Conservation (phyloP, 2,797 vertebrate genomes). For the Smutsia gigantea region DNA sequence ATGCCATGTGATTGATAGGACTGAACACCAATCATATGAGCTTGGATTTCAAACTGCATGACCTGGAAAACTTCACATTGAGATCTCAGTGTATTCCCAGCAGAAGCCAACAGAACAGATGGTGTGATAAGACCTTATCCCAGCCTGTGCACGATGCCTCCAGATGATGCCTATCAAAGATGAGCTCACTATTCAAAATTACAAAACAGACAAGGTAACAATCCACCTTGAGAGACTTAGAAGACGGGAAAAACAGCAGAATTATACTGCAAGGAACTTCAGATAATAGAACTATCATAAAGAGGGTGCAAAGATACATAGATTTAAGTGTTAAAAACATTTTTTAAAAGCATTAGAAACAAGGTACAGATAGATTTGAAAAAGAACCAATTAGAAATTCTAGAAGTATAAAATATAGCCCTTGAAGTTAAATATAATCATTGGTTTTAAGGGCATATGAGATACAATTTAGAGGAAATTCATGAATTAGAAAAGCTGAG, state of each 20-base stretch:
- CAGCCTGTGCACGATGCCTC: background rate
- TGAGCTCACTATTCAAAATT: background rate
- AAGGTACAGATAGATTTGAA: background rate
- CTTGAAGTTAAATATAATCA: constrained; percentile 16
- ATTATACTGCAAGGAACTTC: background rate
- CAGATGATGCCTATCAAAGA: background rate
- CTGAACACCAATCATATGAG: background rate
- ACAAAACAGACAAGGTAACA: background rate
- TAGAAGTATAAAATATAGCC: background rate
- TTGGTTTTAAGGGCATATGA: background rate
- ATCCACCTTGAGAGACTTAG: background rate
- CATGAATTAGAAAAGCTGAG: background rate
- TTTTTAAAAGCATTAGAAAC: background rate
- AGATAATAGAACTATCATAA: background rate
- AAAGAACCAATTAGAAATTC: constrained; percentile 35
- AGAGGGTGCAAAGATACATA: background rate
- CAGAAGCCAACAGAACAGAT: background rate
- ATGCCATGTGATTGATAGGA: background rate
- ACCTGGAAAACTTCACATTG: background rate
- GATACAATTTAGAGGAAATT: background rate
- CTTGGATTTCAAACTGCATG: background rate
- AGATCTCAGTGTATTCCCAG: background rate
- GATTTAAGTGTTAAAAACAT: background rate
- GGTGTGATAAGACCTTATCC: background rate
- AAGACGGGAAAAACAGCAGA: background rate